A percentile compares a stretch with the other conserved stretches of the same genome.
Evolutionary conservation across 2,888 invertebrate species (phyloP).

Genomic region (Phalangium opilio): DNA sequence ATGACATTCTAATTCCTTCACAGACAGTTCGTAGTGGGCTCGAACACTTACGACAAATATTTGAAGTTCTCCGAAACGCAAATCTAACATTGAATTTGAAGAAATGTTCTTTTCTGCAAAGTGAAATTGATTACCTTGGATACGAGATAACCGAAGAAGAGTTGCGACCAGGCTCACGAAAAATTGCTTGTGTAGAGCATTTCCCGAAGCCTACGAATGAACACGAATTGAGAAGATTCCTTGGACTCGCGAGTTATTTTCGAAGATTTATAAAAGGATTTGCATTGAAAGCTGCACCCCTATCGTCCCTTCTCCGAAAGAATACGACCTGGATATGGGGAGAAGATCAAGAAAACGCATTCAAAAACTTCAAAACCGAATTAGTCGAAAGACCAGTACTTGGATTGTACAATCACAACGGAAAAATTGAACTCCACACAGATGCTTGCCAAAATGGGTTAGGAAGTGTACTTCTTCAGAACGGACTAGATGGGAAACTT

Average conservation of each 20-base stretch:
- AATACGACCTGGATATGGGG: neutral
- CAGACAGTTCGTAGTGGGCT: neutral
- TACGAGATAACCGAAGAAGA: neutral
- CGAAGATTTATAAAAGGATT: neutral
- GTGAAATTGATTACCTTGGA: neutral
- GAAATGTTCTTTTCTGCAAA: neutral
- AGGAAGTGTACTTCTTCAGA: conserved; percentile 3
- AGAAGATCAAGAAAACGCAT: neutral
- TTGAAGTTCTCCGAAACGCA: neutral
- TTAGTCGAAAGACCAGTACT: neutral
- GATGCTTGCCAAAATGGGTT: conserved; percentile 5
- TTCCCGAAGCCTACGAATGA: neutral
- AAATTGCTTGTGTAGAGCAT: neutral
- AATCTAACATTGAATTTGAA: neutral
- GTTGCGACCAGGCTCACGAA: neutral
- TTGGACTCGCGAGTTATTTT: neutral
- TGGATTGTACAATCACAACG: conserved; percentile 1
- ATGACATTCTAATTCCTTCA: neutral
- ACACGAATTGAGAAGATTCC: neutral
- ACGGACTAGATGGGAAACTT: neutral
- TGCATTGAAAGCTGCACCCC: neutral
- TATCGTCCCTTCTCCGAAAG: neutral
- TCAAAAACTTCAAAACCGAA: neutral
- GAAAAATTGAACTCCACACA: conserved; percentile 3
- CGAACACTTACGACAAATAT: neutral